A percentile compares a stretch with the other conserved stretches of the same genome.
phyloP scores from a whole-genome alignment of 2,888 invertebrate species.

The Polia nebulosa region DNA sequence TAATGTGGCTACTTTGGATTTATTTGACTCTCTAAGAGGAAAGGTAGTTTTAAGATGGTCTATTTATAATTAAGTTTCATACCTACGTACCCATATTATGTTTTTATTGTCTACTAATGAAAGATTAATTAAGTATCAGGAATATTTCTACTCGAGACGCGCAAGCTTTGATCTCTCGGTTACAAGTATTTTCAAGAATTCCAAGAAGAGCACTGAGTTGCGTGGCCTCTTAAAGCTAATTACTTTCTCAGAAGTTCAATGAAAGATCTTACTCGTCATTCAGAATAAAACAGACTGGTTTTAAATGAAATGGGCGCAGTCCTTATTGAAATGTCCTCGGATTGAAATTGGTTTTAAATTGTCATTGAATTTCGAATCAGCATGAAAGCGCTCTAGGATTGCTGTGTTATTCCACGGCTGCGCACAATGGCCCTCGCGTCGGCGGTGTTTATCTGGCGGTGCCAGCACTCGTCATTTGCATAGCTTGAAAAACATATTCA shows the following conservation, averaged over 20 bases:
- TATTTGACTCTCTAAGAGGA: neutral
- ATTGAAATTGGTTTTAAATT: slow-evolving; percentile 71
- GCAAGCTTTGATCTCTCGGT: slow-evolving; percentile 27
- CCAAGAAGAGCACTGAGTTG: slow-evolving; percentile 47
- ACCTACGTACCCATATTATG: too few relatives aligned
- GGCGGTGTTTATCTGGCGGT: slow-evolving; percentile 70
- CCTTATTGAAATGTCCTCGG: slow-evolving; percentile 65
- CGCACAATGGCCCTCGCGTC: slow-evolving; percentile 50
- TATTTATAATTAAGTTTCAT: neutral
- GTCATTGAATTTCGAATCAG: slow-evolving; percentile 62
- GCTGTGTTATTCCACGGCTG: slow-evolving; percentile 59
- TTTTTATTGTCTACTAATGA: neutral
- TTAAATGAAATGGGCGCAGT: slow-evolving; percentile 50
- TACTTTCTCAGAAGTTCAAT: slow-evolving; percentile 64
- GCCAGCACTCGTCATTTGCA: slow-evolving; percentile 74
- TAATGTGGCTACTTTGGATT: slow-evolving; percentile 17
- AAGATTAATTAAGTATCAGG: neutral
- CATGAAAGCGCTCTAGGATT: slow-evolving; percentile 50
- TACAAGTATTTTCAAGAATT: slow-evolving; percentile 24
- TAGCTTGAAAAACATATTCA: slow-evolving; percentile 74
- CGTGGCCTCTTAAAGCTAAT: slow-evolving; percentile 54
- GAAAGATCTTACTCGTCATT: slow-evolving; percentile 46
- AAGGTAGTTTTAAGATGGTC: neutral
- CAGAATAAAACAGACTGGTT: slow-evolving; percentile 54
- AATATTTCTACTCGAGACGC: slow-evolving; percentile 12